Base-by-base conservation (phyloP, 1,140 invertebrate genomes). In the Ceratoteleas bidentatus region DNA sequence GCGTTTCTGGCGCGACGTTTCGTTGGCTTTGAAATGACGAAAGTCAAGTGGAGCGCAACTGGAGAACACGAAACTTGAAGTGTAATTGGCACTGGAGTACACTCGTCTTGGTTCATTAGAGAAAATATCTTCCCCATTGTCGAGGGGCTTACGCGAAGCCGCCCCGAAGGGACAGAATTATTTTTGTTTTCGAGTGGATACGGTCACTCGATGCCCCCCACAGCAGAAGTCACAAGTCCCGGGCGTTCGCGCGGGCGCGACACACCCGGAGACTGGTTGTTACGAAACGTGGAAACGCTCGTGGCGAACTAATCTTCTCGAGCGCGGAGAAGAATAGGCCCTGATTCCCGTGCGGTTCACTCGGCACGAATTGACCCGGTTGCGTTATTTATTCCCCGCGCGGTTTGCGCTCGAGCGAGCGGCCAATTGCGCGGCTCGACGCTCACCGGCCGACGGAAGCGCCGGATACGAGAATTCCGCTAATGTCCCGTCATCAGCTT, bases 31-130 rank as follows among this genome's bases (percentile, higher is more conserved):
- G 83, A 89, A 88, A 89, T 89, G 87, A 89, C 86, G 87, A 85
- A 87, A 91, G 90, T 90, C 90, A 87, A 90, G 89, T 89, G 85
- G 85, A 85, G 83, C 83, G 84, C 82, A 88, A 81, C 80, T 81
- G 77, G 84, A 87, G 86, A 90, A 87, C 85, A 86, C 84, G 87
- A 80, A 77, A 83, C 84, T 87, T 89, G 85, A 87, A 91, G 90
- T 91, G 89, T 91, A 91, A 91, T 91, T 91, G 90, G 90, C 90
- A 90, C 89, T 91, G 87, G 85, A 91, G 90, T 88, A 85, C 86
- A 88, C 90, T 91, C 87, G 86, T 90, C 90, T 90, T 91, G 89
- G 89, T 91, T 91, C 90, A 91, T 91, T 91, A 91, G 90, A 91
- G 88, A 90, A 90, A 91, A 91, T 91, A 91, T 90, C 89, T 87